These are phyloP conservation scores for Alectura lathami DNA, from an alignment of 2,113 vertebrate species.

Conservation along the genomic window DNA sequence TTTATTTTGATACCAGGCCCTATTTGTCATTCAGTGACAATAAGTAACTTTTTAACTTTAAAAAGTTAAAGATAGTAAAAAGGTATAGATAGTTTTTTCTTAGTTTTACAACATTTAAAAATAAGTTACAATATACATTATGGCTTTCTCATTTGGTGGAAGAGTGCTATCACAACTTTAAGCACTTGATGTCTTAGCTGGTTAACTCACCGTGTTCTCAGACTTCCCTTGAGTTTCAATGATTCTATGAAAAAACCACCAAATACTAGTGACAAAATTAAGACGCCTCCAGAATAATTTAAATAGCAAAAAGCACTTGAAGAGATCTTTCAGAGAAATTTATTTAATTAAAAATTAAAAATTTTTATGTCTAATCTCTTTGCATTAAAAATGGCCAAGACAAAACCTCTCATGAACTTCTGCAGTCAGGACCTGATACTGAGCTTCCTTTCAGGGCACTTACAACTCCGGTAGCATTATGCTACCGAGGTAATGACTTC, in stretches of 20 bases:
- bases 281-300: not conserved
- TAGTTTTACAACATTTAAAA: conserved; percentile 15
- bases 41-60: not conserved
- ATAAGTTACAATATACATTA: conserved; percentile 28
- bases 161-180: not conserved
- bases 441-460: not conserved
- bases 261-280: not conserved
- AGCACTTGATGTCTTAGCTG: not conserved
- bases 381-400: not conserved
- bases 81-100: not conserved
- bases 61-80: not conserved
- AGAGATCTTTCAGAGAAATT: not conserved
- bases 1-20: conserved; percentile 29
- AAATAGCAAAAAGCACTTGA: not conserved
- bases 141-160: conserved; percentile 25
- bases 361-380: not conserved
- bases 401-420: not conserved
- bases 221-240: not conserved
- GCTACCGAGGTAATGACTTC: not conserved
- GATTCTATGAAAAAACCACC: not conserved
- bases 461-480: not conserved
- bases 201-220: not conserved
- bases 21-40: conserved; percentile 1
- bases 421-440: not conserved
- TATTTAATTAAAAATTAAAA: not conserved